These are phyloP conservation scores for Hipparchia sbordonii DNA, from an alignment of 2,888 invertebrate genomes.

Conservation along the genomic window DNA sequence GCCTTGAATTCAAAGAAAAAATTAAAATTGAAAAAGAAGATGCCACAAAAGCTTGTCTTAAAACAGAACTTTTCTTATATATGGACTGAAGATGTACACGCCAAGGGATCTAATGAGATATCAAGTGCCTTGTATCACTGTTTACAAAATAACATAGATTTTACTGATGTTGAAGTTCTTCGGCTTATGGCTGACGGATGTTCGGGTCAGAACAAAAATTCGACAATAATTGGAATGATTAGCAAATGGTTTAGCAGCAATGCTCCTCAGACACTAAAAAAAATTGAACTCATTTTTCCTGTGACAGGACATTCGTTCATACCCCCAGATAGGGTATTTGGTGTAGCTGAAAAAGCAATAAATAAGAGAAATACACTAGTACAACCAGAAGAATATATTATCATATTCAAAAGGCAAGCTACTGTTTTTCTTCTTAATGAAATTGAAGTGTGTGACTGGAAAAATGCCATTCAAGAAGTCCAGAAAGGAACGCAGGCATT, in stretches of 20 bases:
- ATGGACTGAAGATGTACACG: no score
- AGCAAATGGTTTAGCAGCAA: background rate
- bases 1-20: no score
- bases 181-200: no score
- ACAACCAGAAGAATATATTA: constrained; percentile 29
- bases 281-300: constrained; percentile 45
- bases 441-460: constrained; percentile 28
- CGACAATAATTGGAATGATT: background rate
- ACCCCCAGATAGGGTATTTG: constrained; percentile 49
- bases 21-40: no score
- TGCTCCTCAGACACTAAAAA: constrained; percentile 15
- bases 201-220: no score
- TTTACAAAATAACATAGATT: no score
- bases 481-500: constrained; percentile 23
- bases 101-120: no score
- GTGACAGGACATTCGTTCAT: constrained; percentile 44
- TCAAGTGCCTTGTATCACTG: no score
- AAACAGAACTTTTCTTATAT: no score
- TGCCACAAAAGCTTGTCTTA: no score
- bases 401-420: constrained; percentile 25
- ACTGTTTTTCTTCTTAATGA: constrained; percentile 23
- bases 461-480: constrained; percentile 22
- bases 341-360: constrained; percentile 26
- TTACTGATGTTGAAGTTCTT: no score
- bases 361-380: constrained; percentile 38